These are phyloP conservation scores for Arbacia lixula DNA, from an alignment of 53 echinoderm and acorn worm species.

Conservation along the genomic window DNA sequence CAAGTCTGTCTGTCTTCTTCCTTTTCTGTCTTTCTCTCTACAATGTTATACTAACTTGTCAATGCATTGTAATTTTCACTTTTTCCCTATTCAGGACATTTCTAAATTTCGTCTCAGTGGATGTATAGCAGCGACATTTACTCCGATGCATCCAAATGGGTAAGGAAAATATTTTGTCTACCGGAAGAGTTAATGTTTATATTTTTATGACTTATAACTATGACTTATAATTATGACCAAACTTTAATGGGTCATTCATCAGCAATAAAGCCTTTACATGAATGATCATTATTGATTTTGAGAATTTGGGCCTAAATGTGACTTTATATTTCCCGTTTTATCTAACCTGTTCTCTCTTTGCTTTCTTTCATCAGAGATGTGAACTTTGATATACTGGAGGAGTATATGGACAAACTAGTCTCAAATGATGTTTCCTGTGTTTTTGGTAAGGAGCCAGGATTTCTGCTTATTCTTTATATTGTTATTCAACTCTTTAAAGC, in stretches of 20 bases:
- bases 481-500: background rate
- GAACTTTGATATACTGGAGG: conserved; percentile 62
- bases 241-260: no score
- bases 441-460: conserved; percentile 69
- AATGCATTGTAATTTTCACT: background rate
- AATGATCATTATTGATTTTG: background rate
- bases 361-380: conserved; percentile 63
- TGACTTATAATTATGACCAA: no score
- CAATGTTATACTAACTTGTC: background rate
- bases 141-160: conserved; percentile 86
- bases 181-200: background rate
- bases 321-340: background rate
- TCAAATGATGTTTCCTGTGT: conserved; percentile 71
- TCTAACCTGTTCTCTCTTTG: background rate
- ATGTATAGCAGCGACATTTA: conserved; percentile 86
- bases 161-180: conserved; percentile 59
- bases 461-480: background rate
- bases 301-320: background rate
- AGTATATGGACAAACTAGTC: conserved; percentile 69
- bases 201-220: no score
- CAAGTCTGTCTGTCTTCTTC: background rate
- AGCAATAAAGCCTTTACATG: no score
- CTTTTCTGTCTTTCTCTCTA: background rate
- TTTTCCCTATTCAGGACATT: background rate
- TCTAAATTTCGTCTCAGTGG: conserved; percentile 58